These are phyloP conservation scores for Labia minor DNA, from an alignment of 2,888 invertebrate species.

Conservation along the genomic window DNA sequence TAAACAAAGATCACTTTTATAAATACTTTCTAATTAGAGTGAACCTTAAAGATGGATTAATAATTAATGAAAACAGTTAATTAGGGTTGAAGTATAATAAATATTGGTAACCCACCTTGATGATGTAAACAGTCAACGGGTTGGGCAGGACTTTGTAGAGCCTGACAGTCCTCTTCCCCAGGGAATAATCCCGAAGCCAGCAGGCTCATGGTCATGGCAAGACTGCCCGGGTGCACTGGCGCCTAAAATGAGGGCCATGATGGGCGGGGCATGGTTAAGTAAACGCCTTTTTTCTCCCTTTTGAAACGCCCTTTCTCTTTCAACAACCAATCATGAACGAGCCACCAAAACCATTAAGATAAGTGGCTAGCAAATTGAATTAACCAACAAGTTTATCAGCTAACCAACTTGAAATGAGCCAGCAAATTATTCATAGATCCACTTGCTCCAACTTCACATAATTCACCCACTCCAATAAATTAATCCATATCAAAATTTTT, in stretches of 20 bases:
- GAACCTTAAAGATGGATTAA: too few relatives aligned
- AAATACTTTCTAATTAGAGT: too few relatives aligned
- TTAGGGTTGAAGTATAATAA: too few relatives aligned
- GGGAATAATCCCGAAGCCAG: background rate
- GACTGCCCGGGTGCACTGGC: background rate
- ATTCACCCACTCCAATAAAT: background rate
- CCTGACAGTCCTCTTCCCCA: background rate
- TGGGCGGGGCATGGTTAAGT: background rate
- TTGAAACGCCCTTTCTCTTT: background rate
- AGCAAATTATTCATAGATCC: background rate
- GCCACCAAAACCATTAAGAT: background rate
- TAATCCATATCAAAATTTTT: background rate
- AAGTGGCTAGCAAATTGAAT: background rate
- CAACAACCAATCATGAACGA: too few relatives aligned
- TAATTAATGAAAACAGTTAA: too few relatives aligned
- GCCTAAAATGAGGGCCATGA: background rate
- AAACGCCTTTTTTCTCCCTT: background rate
- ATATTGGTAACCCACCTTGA: too few relatives aligned
- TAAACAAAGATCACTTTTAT: too few relatives aligned
- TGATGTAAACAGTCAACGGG: background rate
- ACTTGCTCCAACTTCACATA: background rate
- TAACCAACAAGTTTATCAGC: background rate
- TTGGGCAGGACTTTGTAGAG: background rate
- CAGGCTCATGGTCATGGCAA: background rate
- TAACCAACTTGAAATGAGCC: background rate